Percentiles rank a stretch among this genome's conserved stretches.
Conservation (phyloP, 2,797 vertebrate genomes). For the Falco biarmicus region DNA sequence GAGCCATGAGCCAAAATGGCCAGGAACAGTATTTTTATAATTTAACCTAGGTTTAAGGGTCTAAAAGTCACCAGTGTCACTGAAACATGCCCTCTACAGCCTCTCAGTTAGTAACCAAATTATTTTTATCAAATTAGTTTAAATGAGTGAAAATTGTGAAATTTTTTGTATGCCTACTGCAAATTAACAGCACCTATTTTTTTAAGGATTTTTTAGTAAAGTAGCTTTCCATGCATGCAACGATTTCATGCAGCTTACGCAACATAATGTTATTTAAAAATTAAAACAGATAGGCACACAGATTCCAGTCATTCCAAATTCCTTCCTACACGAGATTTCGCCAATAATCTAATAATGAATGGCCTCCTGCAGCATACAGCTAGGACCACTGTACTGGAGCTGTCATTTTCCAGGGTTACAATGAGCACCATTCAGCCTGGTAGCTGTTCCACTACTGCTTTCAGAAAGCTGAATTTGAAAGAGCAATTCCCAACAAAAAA, state of each 20-base stretch:
- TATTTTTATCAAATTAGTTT: background rate
- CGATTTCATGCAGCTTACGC: slow-evolving; percentile 2
- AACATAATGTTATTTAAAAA: slow-evolving; percentile 38
- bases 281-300: slow-evolving; percentile 27
- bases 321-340: background rate
- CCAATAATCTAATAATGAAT: background rate
- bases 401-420: background rate
- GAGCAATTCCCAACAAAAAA: background rate
- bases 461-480: background rate
- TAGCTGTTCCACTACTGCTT: background rate
- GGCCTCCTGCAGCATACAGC: rapidly evolving
- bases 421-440: background rate
- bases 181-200: background rate
- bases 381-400: background rate
- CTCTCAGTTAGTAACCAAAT: background rate
- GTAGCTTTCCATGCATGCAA: slow-evolving; percentile 13
- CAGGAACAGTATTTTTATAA: background rate
- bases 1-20: background rate
- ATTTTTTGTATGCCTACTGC: background rate
- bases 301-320: slow-evolving; percentile 20
- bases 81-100: background rate
- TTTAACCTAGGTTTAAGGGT: background rate
- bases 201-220: background rate
- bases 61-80: background rate
- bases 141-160: background rate